Conservation (phyloP, 1,140 invertebrate genomes). For the Dryas iulia region DNA sequence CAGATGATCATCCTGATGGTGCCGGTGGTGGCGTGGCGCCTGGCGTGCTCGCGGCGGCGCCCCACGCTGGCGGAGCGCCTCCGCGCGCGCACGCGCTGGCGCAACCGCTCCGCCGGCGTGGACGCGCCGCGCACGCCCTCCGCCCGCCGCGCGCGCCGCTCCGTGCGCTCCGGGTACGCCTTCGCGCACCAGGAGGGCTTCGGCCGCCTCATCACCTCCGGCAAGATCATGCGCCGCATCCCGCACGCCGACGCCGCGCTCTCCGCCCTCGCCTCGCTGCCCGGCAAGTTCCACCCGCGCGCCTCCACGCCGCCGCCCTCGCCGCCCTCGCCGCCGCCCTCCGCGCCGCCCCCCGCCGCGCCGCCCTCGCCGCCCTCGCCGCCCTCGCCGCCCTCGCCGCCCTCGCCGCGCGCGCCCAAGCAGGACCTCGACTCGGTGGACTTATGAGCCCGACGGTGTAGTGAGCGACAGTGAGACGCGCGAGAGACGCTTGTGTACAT, state of each 20-base stretch:
- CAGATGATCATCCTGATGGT: slow-evolving; percentile 90
- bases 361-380: slow-evolving; percentile 35
- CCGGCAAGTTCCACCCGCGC: slow-evolving; percentile 66
- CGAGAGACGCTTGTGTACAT: not conserved
- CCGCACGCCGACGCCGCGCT: slow-evolving; percentile 84
- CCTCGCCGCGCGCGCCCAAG: slow-evolving; percentile 55
- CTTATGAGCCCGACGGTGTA: slow-evolving; percentile 47
- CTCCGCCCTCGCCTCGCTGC: slow-evolving; percentile 71
- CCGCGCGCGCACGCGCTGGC: slow-evolving; percentile 83
- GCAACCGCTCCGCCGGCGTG: slow-evolving; percentile 78
- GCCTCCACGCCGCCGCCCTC: slow-evolving; percentile 42
- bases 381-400: slow-evolving; percentile 34
- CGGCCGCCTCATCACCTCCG: slow-evolving; percentile 97
- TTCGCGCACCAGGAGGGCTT: slow-evolving; percentile 99
- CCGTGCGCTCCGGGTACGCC: slow-evolving; percentile 97
- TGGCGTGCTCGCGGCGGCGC: slow-evolving; percentile 93
- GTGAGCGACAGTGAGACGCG: not conserved
- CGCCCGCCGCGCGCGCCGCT: slow-evolving; percentile 91
- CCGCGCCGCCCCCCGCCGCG: slow-evolving; percentile 64
- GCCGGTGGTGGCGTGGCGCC: slow-evolving; percentile 96
- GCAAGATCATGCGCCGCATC: slow-evolving; percentile 96
- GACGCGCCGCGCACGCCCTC: slow-evolving; percentile 92
- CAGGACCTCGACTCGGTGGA: slow-evolving; percentile 71
- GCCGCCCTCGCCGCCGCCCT: slow-evolving; percentile 50
- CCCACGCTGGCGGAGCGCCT: slow-evolving; percentile 96